Base-by-base conservation (phyloP, 2,888 invertebrate species). In the Gari tellinella region DNA sequence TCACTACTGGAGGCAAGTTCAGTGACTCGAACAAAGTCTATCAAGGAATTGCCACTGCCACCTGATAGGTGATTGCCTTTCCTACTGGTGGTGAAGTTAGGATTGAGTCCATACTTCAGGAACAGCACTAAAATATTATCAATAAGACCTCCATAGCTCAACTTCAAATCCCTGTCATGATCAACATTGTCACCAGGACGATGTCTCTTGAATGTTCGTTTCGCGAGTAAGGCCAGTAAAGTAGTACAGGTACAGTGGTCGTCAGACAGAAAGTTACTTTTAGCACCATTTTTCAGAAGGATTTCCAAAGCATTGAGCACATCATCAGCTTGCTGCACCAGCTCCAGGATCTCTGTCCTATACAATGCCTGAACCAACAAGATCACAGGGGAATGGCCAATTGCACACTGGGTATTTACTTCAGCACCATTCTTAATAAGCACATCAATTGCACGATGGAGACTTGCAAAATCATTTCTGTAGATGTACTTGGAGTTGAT, bases 311-410 rank as follows among this genome's bases (percentile, higher is more conserved):
- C 95, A 86, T 95, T 94, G 80, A 95, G 89, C 88, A 95, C 95
- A 23, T 81, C 82, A 4, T 66, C 51, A 14, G 77, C 64, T 57
- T 87, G 87, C 1, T 52, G 46, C 88, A 95, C 95, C 2, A 95
- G 94, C 89, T 95, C 95, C 53, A 95, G 90, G 53, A 95, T 95
- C 91, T 95, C 95, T 88, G 95, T 95, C 89, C 95, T 95, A 66
- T 95, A 95, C 38, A 95, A 92, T 49, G 95, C 95, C 64, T 95
- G 95, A 65, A 96, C 92, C 85, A 95, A 94, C 31, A 95, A 95
- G 94, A 95, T 95, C 65, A 96, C 94, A 14, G 96, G 95, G 0
- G 89, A 86, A 57, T 89, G 89, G 2, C 90, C 89, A 40, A 80
- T 83, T 15, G 68, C 58, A 74, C 90, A 89, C 40, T 79, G 75